Evolutionary conservation across 2,888 invertebrate species (phyloP), one percentile per base, ranked within the genome.

Genomic region (Dasysyrphus albostriatus): DNA sequence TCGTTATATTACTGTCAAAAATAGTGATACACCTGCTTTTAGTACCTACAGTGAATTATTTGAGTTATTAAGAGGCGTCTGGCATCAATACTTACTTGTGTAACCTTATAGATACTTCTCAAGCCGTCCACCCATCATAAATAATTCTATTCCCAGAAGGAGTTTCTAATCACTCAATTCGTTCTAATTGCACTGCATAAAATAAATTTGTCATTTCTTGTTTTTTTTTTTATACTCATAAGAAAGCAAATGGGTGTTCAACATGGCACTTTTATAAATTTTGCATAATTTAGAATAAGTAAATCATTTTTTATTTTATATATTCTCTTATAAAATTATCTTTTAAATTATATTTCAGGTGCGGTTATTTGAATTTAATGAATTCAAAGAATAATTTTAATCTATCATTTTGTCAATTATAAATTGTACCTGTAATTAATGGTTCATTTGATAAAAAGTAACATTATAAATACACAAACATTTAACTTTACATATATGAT

Each of bases 391-490:
- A 58, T 16, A 34, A 19, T 10, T 58, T 37, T 3, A 37, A 37
- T 58, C 34, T 58, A 37, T 58, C 16, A 58, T 34, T 58, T 58
- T 56, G 58, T 58, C 34, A 58, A 58, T 58, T 58, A 24, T 24
- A 58, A 34, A 16, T 34, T 16, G 5, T 58, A 34, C 32, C 54
- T 56, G n/a, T 58, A 58, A 58, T 37, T 58, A 58, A 6, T 19
- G 16, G 58, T 16, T 1, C 34, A 34, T 16, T 34, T 10, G 16
- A 58, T 58, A 58, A 34, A 58, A 58, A 16, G 16, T 16, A 58
- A 12, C 34, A 16, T 58, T 16, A 5, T 37, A 58, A 34, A 16
- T 1, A 34, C 10, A 16, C 29, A 34, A 34, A 34, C 34, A 34
- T 58, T 58, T 34, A 1, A 37, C 5, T 37, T 37, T 37, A 37